A percentile compares a stretch with the other conserved stretches of the same genome.
These are phyloP conservation scores for Scaptomyza montana DNA, from an alignment of 1,140 invertebrate genomes.

Conservation along the genomic window DNA sequence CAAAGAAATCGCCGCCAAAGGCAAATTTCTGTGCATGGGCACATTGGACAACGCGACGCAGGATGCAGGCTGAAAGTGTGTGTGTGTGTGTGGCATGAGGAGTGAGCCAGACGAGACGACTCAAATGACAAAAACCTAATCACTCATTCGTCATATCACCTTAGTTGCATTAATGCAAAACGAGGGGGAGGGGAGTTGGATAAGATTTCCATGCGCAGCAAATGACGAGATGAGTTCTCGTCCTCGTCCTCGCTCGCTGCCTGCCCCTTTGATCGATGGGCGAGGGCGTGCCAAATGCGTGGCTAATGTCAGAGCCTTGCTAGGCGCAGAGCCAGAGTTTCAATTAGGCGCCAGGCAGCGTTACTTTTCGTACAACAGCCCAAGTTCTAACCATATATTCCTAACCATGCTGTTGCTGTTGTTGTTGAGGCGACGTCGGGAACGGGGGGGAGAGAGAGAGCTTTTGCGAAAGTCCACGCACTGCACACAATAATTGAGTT, in stretches of 20 bases:
- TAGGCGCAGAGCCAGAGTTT: constrained; percentile 28
- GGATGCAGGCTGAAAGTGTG: constrained; percentile 14
- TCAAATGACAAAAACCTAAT: constrained; percentile 71
- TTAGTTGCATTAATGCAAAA: constrained; percentile 71
- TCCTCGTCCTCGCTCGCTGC: background rate
- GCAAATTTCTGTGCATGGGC: constrained; percentile 10
- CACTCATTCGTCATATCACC: constrained; percentile 80
- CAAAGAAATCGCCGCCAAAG: constrained; percentile 73
- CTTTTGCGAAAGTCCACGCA: constrained; percentile 30
- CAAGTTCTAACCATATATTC: background rate
- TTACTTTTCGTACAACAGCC: constrained; percentile 23
- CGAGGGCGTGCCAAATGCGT: constrained; percentile 26
- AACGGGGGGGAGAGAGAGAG: constrained; percentile 2
- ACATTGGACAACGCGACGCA: background rate
- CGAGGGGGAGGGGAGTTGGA: background rate
- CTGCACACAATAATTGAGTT: constrained; percentile 75
- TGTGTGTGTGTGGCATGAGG: constrained; percentile 21
- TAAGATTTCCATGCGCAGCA: constrained; percentile 34
- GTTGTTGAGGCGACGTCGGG: background rate
- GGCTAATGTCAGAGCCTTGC: constrained; percentile 43
- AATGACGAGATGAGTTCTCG: constrained; percentile 40
- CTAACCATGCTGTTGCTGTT: too few species aligned
- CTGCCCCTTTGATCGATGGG: constrained; percentile 47
- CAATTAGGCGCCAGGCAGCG: constrained; percentile 32
- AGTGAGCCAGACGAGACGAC: constrained; percentile 24